Evolutionary conservation across 2,888 invertebrate species (phyloP).

Genomic region (Temnothorax rugatulus): DNA sequence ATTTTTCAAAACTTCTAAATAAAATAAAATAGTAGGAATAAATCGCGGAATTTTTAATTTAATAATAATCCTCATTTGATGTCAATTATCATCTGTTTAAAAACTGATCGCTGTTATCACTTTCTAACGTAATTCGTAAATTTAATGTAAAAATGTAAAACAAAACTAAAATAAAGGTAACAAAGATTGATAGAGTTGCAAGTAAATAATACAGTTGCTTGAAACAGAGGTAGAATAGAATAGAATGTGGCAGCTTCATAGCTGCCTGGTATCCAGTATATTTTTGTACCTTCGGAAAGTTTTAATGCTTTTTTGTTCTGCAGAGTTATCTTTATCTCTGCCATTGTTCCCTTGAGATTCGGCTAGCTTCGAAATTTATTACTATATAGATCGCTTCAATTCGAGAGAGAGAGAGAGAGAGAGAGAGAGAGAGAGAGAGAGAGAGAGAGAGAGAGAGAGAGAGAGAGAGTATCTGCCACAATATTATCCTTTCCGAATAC

Average conservation of each 20-base stretch:
- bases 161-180: background rate
- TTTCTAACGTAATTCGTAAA: background rate
- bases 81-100: background rate
- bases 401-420: background rate
- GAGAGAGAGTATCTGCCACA: background rate
- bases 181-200: background rate
- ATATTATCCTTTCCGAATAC: background rate
- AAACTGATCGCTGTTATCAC: background rate
- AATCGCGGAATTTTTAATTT: background rate
- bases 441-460: background rate
- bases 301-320: background rate
- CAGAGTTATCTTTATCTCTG: background rate
- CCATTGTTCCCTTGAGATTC: background rate
- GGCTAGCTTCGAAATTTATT: constrained; percentile 9
- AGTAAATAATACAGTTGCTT: constrained; percentile 7
- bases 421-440: too few species aligned
- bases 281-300: background rate
- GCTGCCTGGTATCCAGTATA: background rate
- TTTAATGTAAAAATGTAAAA: constrained; percentile 11
- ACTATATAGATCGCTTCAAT: background rate
- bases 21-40: background rate
- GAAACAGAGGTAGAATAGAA: background rate
- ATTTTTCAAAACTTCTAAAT: background rate
- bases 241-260: background rate
- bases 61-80: background rate